phyloP scores from a whole-genome alignment of 2,888 invertebrate species.

The Nomada ruficornis region DNA sequence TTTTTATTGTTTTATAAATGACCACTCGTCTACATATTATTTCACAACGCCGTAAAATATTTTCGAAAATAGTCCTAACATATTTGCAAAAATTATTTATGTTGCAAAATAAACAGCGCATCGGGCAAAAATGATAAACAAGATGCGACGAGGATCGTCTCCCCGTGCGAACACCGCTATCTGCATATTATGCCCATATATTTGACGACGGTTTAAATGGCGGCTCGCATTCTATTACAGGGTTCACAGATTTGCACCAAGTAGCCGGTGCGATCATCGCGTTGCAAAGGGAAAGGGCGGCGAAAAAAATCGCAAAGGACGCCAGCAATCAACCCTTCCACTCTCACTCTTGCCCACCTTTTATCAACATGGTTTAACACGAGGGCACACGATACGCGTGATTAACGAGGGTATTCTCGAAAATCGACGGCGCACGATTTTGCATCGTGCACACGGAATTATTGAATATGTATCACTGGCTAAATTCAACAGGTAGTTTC shows the following conservation, averaged over 20 bases:
- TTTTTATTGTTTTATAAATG: no score
- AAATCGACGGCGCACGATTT: slow-evolving; percentile 52
- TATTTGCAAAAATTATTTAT: neutral
- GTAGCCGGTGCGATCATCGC: slow-evolving; percentile 7
- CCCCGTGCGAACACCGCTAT: slow-evolving; percentile 34
- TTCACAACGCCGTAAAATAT: no score
- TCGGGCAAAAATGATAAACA: slow-evolving; percentile 8
- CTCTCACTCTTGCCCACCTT: slow-evolving; percentile 27
- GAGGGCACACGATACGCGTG: slow-evolving; percentile 39
- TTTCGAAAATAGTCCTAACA: no score
- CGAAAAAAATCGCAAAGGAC: slow-evolving; percentile 30
- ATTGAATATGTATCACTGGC: neutral
- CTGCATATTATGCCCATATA: slow-evolving; percentile 64
- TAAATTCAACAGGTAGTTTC: neutral
- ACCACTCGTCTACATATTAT: no score
- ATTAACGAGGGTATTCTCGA: slow-evolving; percentile 64
- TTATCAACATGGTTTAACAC: slow-evolving; percentile 64
- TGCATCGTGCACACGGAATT: slow-evolving; percentile 15
- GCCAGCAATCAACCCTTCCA: slow-evolving; percentile 43
- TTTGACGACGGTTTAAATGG: slow-evolving; percentile 57
- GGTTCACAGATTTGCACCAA: slow-evolving; percentile 59
- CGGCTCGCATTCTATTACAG: slow-evolving; percentile 56
- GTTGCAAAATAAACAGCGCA: slow-evolving; percentile 8
- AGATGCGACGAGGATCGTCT: slow-evolving; percentile 34
- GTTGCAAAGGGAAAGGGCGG: slow-evolving; percentile 11